A percentile compares a stretch with the other conserved stretches of the same genome.
Evolutionary conservation across 2,113 vertebrate genomes (phyloP).

Genomic region (Sinocyclocheilus rhinocerous): DNA sequence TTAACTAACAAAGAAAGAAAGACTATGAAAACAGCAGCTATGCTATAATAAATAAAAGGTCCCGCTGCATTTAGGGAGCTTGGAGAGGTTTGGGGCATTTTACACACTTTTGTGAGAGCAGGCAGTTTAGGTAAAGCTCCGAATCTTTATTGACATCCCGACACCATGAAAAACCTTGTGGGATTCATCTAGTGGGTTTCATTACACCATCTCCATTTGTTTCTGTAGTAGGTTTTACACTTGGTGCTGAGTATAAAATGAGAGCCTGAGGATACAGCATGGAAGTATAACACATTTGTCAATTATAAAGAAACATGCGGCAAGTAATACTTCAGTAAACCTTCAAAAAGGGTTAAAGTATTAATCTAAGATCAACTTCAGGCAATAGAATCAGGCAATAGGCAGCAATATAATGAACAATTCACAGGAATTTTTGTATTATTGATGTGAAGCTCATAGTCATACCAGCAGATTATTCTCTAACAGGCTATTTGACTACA

Average conservation of each 20-base stretch:
- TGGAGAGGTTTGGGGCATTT: neutral
- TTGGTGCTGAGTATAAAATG: neutral
- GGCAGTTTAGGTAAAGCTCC: constrained; percentile 18
- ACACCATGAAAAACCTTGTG: constrained; percentile 1
- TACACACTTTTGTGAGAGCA: neutral
- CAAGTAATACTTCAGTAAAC: constrained; percentile 11
- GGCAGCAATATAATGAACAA: neutral
- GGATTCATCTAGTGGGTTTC: neutral
- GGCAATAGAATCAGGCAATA: constrained; percentile 5
- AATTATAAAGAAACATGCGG: neutral
- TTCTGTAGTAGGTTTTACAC: neutral
- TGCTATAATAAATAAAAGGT: neutral
- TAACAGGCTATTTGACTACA: neutral
- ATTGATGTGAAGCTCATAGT: neutral
- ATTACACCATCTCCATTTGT: constrained; percentile 18
- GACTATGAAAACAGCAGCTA: neutral
- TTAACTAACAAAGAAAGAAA: neutral
- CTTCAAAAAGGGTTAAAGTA: neutral
- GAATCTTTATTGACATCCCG: constrained; percentile 16
- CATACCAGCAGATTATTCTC: neutral
- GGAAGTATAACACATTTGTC: constrained; percentile 9
- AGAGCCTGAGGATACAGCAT: neutral
- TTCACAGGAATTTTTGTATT: neutral
- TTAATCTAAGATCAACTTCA: constrained; percentile 17
- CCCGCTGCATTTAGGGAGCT: neutral